Base-by-base conservation (phyloP, 2,113 vertebrate genomes). In the Corythoichthys haematopterus region DNA sequence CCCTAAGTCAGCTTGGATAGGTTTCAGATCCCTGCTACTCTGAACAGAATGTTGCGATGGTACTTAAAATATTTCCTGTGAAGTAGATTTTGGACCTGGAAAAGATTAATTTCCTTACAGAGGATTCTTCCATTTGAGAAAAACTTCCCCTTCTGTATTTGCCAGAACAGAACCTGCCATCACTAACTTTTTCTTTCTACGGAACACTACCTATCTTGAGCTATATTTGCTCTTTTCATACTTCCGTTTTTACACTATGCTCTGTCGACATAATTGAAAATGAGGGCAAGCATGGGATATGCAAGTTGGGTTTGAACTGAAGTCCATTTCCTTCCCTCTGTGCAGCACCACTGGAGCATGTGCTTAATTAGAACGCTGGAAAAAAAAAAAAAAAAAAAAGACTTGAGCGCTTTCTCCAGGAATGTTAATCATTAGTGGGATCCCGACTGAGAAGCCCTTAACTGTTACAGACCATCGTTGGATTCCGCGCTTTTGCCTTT, bases 391-490 rank as follows among this genome's bases (percentile, higher is more conserved):
- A 80, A 80, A 91, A 85, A 80, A 80, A 82, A 87, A 77, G 83
- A 84, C 80, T 75, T 53, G 78, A 86, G 86, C 66, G 65, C 43
- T 81, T 90, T 85, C 84, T 86, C 77, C 75, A 82, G 86, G 88
- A 91, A 92, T 90, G 88, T 91, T 88, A 88, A 88, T 90, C 81
- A 90, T 91, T 89, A 87, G 87, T 90, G 80, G 87, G 88, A 90
- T 86, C 77, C 82, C 77, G 80, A 84, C 82, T 82, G 83, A 81
- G 85, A 85, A 76, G 77, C 83, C 77, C 80, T 83, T 84, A 85
- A 87, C 86, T 79, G 83, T 88, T 89, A 81, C 81, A 50, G 74
- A 81, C 80, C 82, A 85, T 84, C 85, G 85, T 87, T 70, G 72
- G 84, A 85, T 87, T 82, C 83, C 60, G 56, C 6, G 62, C 77